Base-by-base conservation (phyloP, 2,888 invertebrate genomes). In the Mesoligia furuncula region DNA sequence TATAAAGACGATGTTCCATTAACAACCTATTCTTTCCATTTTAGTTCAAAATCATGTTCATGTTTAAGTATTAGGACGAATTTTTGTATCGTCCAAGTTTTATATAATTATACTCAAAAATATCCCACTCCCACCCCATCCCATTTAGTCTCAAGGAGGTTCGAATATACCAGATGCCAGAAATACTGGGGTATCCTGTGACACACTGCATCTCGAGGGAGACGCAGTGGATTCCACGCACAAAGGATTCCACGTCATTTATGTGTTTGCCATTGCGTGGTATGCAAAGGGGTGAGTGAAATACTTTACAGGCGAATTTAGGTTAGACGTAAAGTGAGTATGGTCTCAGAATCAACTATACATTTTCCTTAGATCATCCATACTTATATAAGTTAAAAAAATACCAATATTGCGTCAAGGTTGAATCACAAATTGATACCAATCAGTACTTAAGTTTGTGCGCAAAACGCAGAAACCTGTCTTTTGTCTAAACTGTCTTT, bases 211-310 rank as follows among this genome's bases (percentile, higher is more conserved):
- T 77, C 66, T 66, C 27, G 20, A 51, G 59, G 68, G 64, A 69
- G 68, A 45, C 57, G n/a, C 31, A 31, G 31, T 31, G 31, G 31
- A 31, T 31, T 31, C 31, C 31, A 31, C 31, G 31, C 59, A 83
- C 79, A 80, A 80, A 83, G 84, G 79, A 83, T 78, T 65, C 66
- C 75, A 57, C 11, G 17, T 51, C 62, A 83, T 76, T 8, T 57
- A 36, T 36, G 45, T 27, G 2, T 45, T 45, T 42, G 61, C 42
- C n/a, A 13, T 48, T 31, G 31, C 8, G 36, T 39, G 59, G 64
- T 78, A 80, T 69, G 57, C 51, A 65, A 51, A 78, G 64, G 64
- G 62, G 17, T 11, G 36, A 27, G 24, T 15, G 51, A 54, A 57
- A 83, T 69, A 59, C 17, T 83, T 83, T 17, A 51, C 15, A 77